Percentiles rank a stretch among this genome's conserved stretches.
These are phyloP conservation scores for Vulpes vulpes DNA, from an alignment of 2,113 vertebrate genomes.

Conservation along the genomic window DNA sequence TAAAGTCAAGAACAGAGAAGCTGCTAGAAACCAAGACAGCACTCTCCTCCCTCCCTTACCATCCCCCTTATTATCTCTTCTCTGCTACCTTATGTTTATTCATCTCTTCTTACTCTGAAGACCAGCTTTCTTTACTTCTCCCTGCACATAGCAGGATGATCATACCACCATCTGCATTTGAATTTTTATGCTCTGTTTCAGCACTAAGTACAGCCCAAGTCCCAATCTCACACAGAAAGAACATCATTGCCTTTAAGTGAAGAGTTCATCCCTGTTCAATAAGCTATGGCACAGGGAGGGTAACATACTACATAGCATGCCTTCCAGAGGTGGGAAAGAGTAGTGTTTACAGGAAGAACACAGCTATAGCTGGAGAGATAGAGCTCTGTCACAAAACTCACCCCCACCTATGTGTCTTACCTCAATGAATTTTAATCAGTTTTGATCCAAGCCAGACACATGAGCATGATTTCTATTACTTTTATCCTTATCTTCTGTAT, in stretches of 20 bases:
- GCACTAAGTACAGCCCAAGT: neutral
- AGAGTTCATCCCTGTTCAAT: neutral
- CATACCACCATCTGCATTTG: neutral
- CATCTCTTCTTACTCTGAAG: neutral
- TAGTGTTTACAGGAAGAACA: neutral
- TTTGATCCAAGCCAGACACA: neutral
- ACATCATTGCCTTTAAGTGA: neutral
- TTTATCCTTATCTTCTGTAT: neutral
- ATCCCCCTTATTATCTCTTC: accelerated
- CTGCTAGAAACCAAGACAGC: neutral
- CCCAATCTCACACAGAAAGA: neutral
- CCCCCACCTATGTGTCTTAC: neutral
- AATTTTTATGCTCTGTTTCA: neutral
- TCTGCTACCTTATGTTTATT: neutral
- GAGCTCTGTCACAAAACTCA: neutral
- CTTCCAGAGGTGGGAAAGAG: neutral
- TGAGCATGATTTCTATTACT: neutral
- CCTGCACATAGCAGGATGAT: neutral
- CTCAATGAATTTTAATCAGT: neutral
- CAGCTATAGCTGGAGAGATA: neutral
- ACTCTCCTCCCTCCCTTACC: neutral
- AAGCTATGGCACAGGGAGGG: neutral
- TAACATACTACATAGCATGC: neutral
- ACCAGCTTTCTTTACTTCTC: neutral
- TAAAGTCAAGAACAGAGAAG: neutral